Evolutionary conservation across 2,797 vertebrate genomes (phyloP), one percentile per base, ranked within the genome.

Genomic region (Florisuga fusca): DNA sequence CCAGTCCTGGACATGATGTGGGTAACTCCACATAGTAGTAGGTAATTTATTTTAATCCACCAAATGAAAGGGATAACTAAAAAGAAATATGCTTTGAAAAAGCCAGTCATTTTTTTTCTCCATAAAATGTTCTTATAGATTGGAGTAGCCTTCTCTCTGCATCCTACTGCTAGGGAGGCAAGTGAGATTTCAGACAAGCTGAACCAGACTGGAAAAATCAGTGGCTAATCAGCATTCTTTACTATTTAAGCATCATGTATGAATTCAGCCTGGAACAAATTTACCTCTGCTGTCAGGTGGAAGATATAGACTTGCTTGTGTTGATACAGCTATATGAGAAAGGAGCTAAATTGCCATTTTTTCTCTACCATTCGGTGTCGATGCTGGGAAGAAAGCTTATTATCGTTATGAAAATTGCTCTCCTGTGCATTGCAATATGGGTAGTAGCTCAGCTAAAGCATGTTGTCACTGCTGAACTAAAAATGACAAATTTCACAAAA

Each of bases 321-420:
- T 63, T 89, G 84, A 79, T 93, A 82, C 25, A 85, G 63, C 72
- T 91, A 41, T 80, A 89, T 63, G 75, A 96, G 53, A 89, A 95
- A 91, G 31, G 41, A 92, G 75, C 29, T 92, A 94, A 95, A 96
- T 80, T 89, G 74, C 80, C 91, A 67, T 57, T 96, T 95, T 95
- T 93, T 78, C 29, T 68, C 58, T 54, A 54, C 50, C 64, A 80
- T 85, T 87, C 82, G 45, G 68, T 34, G 87, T 68, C 89, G 84
- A 64, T 74, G 41, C 93, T 94, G 78, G 41, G 84, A 92, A 67
- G 78, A 83, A 84, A 92, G 75, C 72, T 94, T 95, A 89, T 94
- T 94, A 93, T 85, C 6, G 2, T 82, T 80, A 23, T 53, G 57
- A 89, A 78, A 95, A 95, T 95, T 91, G 89, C 75, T 92, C 91